These are phyloP conservation scores for Petrocephalus schoutedeni DNA, from an alignment of 2,797 vertebrate species.

Conservation along the genomic window DNA sequence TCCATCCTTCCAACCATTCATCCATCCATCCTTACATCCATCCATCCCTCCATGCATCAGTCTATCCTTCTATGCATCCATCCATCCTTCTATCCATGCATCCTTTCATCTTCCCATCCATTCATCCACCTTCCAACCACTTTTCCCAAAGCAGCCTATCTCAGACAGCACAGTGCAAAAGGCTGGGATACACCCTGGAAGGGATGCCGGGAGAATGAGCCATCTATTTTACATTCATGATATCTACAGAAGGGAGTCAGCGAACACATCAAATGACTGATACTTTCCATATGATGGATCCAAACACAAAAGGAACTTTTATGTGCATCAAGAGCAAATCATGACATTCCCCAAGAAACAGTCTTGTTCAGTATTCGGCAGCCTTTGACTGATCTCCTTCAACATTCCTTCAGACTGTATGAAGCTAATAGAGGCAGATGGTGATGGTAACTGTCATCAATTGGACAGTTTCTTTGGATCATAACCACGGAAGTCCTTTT, in stretches of 20 bases:
- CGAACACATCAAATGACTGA: neutral
- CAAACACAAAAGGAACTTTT: neutral
- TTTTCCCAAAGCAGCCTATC: neutral
- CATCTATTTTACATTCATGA: neutral
- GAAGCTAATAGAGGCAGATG: neutral
- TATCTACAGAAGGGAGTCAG: neutral
- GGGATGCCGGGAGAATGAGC: neutral
- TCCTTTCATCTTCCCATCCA: neutral
- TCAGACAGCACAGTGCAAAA: neutral
- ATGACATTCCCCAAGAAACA: neutral
- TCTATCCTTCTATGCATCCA: no score
- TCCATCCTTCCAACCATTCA: neutral
- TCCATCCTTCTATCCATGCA: neutral
- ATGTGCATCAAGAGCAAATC: neutral
- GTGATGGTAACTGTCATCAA: neutral
- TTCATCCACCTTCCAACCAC: no score
- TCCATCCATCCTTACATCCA: neutral
- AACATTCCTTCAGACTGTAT: neutral
- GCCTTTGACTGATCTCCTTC: neutral
- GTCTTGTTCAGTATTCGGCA: neutral
- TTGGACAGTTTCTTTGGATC: constrained; percentile 3
- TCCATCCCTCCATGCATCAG: neutral
- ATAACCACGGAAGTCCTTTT: neutral
- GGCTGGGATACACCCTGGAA: neutral
- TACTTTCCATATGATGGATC: neutral